Evolutionary conservation across 2,113 vertebrate species (phyloP), one percentile per base, ranked within the genome.

Genomic region (Hydrochoerus hydrochaeris): DNA sequence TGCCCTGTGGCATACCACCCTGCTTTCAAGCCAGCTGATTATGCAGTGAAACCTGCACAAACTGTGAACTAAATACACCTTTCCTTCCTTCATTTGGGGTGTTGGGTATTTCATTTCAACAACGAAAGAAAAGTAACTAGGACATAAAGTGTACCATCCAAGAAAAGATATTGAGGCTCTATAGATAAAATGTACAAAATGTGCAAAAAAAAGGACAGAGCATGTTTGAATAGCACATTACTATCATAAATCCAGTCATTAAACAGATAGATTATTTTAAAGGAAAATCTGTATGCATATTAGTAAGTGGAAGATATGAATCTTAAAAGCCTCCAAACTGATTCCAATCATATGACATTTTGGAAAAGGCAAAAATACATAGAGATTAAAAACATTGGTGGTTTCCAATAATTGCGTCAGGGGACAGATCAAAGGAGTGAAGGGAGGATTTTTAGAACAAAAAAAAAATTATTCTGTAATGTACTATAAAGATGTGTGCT

Each of bases 381-480:
- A 32, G 8, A 54, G 0, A 24, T 3, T 49, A 28, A 41, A 38
- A 80, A 46, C 28, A 22, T 62, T 6, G n/a, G 22, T 67, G 32
- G 7, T 60, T 80, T 22, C 41, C 38, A 86, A 35, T 13, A 49
- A 6, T 4, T 41, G 71, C 5, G 49, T 8, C 28, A 44, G 1
- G 30, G 20, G 0, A 57, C 4, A 26, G 5, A 0, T 13, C 9
- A 30, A 65, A 63, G 22, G 3, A 30, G 19, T 57, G 24, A 1
- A 73, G 1, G 17, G 35, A 24, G 4, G 19, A 75, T 32, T 88
- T 92, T 82, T 75, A 88, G 30, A n/a, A 5, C 1, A 57, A 17
- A 24, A 8, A 44, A 38, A 35, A 4, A 46, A 46, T 11, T 49
- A 63, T 32, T 86, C 5, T 65, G 1, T 20, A 22, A 65, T 49